phyloP scores from a whole-genome alignment of 2,113 vertebrate genomes.

The Gobio gobio region DNA sequence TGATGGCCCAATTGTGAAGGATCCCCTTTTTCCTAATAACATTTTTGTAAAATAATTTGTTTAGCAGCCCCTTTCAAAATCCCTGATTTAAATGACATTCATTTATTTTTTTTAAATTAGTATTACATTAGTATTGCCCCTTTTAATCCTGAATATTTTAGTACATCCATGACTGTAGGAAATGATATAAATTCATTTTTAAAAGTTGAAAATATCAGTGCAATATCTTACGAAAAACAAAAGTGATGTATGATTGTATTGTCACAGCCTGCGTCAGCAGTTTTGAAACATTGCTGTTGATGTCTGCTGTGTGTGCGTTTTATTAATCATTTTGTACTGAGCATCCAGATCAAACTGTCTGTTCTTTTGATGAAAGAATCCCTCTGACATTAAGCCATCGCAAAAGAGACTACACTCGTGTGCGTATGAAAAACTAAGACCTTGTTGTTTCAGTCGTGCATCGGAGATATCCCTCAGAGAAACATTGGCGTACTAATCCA shows the following conservation, averaged over 20 bases:
- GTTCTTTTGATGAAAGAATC: slow-evolving; percentile 30
- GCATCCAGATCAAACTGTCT: slow-evolving; percentile 4
- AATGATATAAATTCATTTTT: not conserved
- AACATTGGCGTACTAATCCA: slow-evolving; percentile 2
- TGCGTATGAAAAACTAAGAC: not conserved
- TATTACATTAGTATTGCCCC: not conserved
- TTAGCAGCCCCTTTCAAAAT: no score
- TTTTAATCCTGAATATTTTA: not conserved
- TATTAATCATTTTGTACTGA: not conserved
- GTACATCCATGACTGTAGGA: not conserved
- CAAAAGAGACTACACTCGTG: not conserved
- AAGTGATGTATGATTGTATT: not conserved
- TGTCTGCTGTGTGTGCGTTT: not conserved
- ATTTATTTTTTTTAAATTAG: not conserved
- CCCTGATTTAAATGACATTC: not conserved
- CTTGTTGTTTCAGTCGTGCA: slow-evolving; percentile 17
- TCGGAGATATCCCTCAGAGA: not conserved
- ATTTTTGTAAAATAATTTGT: no score
- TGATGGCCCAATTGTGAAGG: not conserved
- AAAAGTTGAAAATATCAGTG: not conserved
- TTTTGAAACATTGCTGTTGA: not conserved
- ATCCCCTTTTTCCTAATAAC: not conserved
- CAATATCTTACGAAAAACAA: not conserved
- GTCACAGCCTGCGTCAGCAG: not conserved
- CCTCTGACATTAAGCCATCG: not conserved